phyloP scores from a whole-genome alignment of 2,797 vertebrate species.

The Graptemys geographica region DNA sequence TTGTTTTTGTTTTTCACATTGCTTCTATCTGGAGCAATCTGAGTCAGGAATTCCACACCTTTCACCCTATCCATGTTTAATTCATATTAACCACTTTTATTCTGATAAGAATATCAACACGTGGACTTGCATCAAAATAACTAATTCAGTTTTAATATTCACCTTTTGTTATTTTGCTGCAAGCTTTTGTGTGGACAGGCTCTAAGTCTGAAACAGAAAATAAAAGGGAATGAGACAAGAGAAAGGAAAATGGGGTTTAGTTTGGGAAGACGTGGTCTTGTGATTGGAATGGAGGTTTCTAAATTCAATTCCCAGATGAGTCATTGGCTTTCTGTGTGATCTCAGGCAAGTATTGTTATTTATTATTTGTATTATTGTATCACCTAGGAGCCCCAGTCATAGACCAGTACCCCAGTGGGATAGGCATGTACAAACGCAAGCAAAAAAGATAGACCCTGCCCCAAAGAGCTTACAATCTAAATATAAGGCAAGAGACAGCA shows the following conservation, averaged over 20 bases:
- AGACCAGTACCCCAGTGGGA: neutral
- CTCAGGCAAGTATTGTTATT: neutral
- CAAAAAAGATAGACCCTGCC: neutral
- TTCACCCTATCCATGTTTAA: too few relatives aligned
- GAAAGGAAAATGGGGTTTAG: neutral
- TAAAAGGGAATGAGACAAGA: neutral
- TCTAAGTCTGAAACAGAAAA: neutral
- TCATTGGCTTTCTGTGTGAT: neutral
- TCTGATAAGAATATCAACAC: neutral
- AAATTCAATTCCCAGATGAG: neutral
- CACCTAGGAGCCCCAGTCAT: neutral
- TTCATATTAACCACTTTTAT: neutral
- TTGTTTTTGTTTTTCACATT: constrained; percentile 37
- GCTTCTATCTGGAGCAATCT: constrained; percentile 91
- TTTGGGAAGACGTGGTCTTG: neutral
- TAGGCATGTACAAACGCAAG: neutral
- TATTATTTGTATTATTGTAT: neutral
- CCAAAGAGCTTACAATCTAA: neutral
- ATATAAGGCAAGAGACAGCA: too few relatives aligned
- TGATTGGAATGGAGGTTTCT: neutral
- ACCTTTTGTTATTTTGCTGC: neutral
- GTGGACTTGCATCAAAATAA: neutral
- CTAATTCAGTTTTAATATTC: neutral
- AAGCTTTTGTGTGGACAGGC: neutral
- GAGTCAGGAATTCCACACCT: too few relatives aligned